Evolutionary conservation across 2,113 vertebrate species (phyloP), one percentile per base, ranked within the genome.

Genomic region (Dipodomys stephensi): DNA sequence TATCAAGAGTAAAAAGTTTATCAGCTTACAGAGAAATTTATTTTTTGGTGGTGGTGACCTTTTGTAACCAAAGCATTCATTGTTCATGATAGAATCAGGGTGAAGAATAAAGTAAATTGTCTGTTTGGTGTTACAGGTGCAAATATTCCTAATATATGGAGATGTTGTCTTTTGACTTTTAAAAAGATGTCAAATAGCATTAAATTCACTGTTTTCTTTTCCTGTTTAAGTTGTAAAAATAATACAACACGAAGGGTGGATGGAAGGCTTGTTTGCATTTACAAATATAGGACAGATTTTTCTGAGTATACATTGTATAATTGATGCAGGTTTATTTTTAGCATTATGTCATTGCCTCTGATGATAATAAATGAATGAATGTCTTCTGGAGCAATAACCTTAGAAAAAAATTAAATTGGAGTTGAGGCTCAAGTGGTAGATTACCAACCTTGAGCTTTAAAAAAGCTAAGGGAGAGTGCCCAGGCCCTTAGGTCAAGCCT

Each of bases 151-250:
- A 96, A 98, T 98, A 98, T 91, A 98, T 96, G 93, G 96, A 97
- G 97, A 97, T 98, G 97, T 97, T 97, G 96, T 98, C 53, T 57
- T 28, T 96, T 97, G 97, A 98, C 97, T 98, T 98, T 97, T 85
- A 96, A 98, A 98, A 97, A 98, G 98, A 98, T 98, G 98, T 98
- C 98, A 98, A 98, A 94, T 83, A 98, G 98, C 97, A 97, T 98
- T 98, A 95, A 97, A 93, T 98, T 98, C 83, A 96, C 95, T 95
- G 94, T 98, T 98, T 97, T 98, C 82, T 68, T 97, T 96, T 95
- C 94, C 88, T 96, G 93, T 97, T 97, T 95, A 95, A 96, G 89
- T 96, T 87, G 96, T 97, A 96, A 53, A 53, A 53, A 53, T 2
- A 53, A 53, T 53, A 11, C 96, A 97, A 97, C 97, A 96, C 95